Conservation (phyloP, 2,797 vertebrate genomes). For the Catostomus latipinnis region DNA sequence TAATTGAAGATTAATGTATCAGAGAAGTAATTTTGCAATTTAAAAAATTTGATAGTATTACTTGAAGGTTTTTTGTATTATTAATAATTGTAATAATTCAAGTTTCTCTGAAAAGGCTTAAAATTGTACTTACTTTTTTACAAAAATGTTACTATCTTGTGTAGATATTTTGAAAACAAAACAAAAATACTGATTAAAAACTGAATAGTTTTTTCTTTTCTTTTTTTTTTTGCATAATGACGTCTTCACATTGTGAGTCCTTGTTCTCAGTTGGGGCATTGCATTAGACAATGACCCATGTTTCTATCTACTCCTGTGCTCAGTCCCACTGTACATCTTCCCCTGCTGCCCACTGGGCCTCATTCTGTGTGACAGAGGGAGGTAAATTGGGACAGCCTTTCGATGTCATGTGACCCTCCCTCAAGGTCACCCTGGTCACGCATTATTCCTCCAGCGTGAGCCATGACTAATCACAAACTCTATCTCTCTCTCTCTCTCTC, state of each 20-base stretch:
- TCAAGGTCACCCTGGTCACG: conserved; percentile 57
- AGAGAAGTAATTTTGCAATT: too few species aligned
- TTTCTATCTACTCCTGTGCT: conserved; percentile 65
- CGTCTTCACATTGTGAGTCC: background rate
- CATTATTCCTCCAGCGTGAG: conserved; percentile 32
- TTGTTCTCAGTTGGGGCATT: conserved; percentile 56
- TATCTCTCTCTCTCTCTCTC: background rate
- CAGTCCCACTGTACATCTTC: conserved; percentile 29
- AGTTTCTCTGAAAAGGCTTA: too few species aligned
- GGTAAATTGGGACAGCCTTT: conserved; percentile 38
- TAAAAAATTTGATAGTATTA: too few species aligned
- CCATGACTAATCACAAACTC: conserved; percentile 47
- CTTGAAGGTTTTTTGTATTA: too few species aligned
- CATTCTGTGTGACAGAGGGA: conserved; percentile 31
- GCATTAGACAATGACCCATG: conserved; percentile 59
- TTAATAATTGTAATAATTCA: too few species aligned
- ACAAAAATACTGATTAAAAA: too few species aligned
- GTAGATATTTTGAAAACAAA: too few species aligned
- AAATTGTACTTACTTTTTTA: too few species aligned
- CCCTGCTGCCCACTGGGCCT: conserved; percentile 20
- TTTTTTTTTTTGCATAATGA: too few species aligned
- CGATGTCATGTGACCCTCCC: conserved; percentile 44
- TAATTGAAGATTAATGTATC: too few species aligned
- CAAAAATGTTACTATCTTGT: too few species aligned
- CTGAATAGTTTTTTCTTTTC: too few species aligned